Evolutionary conservation across 2,888 invertebrate genomes (phyloP).

Genomic region (Sisyra nigra): DNA sequence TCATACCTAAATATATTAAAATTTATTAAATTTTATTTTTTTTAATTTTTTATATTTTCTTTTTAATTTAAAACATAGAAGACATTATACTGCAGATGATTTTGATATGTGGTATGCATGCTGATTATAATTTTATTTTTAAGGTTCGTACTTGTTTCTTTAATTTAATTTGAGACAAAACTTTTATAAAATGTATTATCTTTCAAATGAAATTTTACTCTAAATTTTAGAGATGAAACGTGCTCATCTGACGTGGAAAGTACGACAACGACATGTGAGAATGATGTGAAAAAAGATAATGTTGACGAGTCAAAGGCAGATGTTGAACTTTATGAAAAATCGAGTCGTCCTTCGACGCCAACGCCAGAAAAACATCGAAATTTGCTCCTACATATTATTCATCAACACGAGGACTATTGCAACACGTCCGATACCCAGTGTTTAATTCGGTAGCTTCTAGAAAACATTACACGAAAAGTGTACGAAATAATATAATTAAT

Average conservation of each 20-base stretch:
- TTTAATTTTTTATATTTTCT: neutral
- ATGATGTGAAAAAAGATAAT: neutral
- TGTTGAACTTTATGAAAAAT: neutral
- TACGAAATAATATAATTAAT: too few relatives aligned
- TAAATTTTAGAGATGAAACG: slow-evolving; percentile 2
- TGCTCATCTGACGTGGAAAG: slow-evolving; percentile 1
- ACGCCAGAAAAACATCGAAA: slow-evolving; percentile 6
- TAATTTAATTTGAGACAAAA: neutral
- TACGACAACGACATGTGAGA: neutral
- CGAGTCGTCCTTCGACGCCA: neutral
- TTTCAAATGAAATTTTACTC: too few relatives aligned
- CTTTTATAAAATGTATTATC: too few relatives aligned
- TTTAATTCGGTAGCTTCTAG: slow-evolving; percentile 7
- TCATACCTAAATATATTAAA: too few relatives aligned
- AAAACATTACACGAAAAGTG: too few relatives aligned
- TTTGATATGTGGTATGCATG: slow-evolving; percentile 24
- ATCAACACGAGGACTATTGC: slow-evolving; percentile 2
- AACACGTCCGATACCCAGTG: slow-evolving; percentile 4
- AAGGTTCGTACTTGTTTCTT: neutral
- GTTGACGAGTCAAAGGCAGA: neutral
- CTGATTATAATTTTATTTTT: slow-evolving; percentile 1
- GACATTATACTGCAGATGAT: slow-evolving; percentile 19
- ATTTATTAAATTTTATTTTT: neutral
- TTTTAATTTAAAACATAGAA: slow-evolving; percentile 15
- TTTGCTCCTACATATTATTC: slow-evolving; percentile 2